Evolutionary conservation across 2,888 invertebrate genomes (phyloP), one percentile per base, ranked within the genome.

Genomic region (Thereva unica): DNA sequence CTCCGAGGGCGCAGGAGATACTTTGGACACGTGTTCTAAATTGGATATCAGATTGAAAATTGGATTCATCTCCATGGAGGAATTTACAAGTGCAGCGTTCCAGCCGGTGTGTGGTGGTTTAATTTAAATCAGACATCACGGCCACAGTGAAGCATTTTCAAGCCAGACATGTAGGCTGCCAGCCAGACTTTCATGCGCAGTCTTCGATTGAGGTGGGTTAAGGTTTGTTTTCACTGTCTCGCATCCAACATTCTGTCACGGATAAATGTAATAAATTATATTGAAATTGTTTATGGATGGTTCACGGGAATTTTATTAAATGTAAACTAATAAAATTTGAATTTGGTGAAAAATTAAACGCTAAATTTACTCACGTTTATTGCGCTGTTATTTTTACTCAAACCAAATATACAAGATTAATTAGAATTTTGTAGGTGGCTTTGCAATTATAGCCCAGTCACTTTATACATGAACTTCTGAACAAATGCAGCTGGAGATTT

Each of bases 121-220:
- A 61, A 61, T 61, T 61, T 61, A 61, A 61, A 61, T 61, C 61
- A 61, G 61, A 61, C 61, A 61, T 61, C 50, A 61, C 50, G 61
- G 61, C 50, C 61, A 50, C 61, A 50, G 38, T 50, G 61, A 61
- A 50, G 50, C 61, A 61, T 49, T 61, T 61, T 50, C 49, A 40
- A 50, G 23, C 61, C 61, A 50, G 61, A 61, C 50, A 49, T 61
- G 50, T 50, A 61, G 61, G 50, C 61, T 50, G 49, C 12, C 50
- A 61, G 61, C 50, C 61, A 23, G 23, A 23, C 23, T 23, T 61
- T 61, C 61, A 41, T 40, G 61, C 61, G 23, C 23, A 23, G 23
- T 50, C 50, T 23, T 35, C 9, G 50, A 50, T 61, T 61, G 61
- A 61, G 61, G 61, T 61, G 61, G 61, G 61, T 61, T 61, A 61